These are phyloP conservation scores for Ceratotherium simum DNA, from an alignment of 2,113 vertebrate species.

Conservation along the genomic window DNA sequence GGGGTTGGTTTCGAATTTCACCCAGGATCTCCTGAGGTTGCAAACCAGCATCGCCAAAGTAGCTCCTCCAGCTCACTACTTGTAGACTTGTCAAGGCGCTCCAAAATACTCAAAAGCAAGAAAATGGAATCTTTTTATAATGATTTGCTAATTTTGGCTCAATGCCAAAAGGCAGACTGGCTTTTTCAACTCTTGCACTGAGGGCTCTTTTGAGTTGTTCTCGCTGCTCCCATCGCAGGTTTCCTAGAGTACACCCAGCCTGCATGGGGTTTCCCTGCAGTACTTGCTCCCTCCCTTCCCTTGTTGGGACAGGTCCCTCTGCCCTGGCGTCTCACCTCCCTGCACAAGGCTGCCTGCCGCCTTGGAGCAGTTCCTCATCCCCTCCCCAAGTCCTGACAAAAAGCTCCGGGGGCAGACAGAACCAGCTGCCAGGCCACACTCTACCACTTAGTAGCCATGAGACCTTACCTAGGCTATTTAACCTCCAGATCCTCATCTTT, in stretches of 20 bases:
- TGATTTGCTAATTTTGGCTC: neutral
- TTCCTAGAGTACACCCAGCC: neutral
- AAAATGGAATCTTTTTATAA: neutral
- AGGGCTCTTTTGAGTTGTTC: neutral
- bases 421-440: neutral
- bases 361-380: neutral
- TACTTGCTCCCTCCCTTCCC: neutral
- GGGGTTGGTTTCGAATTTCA: neutral
- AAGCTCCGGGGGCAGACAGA: neutral
- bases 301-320: neutral
- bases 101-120: neutral
- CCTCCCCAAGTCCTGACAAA: rapidly evolving
- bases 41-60: neutral
- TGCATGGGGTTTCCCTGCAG: no score
- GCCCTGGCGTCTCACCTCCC: neutral
- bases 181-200: neutral
- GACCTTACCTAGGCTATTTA: neutral
- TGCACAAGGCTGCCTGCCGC: neutral
- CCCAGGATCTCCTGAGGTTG: neutral
- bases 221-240: rapidly evolving
- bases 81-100: neutral
- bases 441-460: neutral
- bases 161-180: neutral
- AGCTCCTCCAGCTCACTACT: neutral
- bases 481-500: neutral